Conservation (phyloP, 2,888 invertebrate species). For the Drosophila lutescens region DNA sequence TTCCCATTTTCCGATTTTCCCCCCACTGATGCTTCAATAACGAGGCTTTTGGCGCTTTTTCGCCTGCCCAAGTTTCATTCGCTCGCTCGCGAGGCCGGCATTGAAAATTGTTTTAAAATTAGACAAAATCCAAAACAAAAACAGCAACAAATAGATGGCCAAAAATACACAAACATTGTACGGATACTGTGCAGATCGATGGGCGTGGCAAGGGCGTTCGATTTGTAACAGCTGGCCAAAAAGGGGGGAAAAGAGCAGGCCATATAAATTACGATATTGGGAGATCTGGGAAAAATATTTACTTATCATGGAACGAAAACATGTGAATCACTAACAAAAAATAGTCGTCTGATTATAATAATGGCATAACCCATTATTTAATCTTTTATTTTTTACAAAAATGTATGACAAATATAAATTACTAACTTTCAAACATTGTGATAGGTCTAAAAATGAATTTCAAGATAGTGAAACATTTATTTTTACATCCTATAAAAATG, state of each 20-base stretch:
- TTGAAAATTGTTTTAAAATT: conserved; percentile 71
- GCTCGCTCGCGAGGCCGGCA: conserved; percentile 59
- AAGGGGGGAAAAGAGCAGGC: neutral
- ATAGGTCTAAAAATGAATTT: too few relatives aligned
- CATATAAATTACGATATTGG: conserved; percentile 3
- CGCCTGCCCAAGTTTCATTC: conserved; percentile 7
- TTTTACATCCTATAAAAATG: too few relatives aligned
- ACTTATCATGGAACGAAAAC: neutral
- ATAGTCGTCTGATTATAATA: neutral
- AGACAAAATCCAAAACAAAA: conserved; percentile 52
- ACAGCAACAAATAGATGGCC: conserved; percentile 53
- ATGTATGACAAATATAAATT: too few relatives aligned
- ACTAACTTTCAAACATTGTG: too few relatives aligned
- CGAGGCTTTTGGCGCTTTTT: conserved; percentile 60
- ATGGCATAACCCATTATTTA: too few relatives aligned
- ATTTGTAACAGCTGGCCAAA: conserved; percentile 46
- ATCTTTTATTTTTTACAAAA: too few relatives aligned
- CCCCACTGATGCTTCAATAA: conserved; percentile 60
- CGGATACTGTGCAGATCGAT: conserved; percentile 20
- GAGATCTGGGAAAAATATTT: neutral
- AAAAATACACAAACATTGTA: conserved; percentile 45
- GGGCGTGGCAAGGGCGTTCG: conserved; percentile 45
- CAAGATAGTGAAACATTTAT: too few relatives aligned
- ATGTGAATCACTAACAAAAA: conserved; percentile 3
- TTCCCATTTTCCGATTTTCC: conserved; percentile 44